Conservation (phyloP, 2,113 vertebrate genomes). For the Anoura caudifer region DNA sequence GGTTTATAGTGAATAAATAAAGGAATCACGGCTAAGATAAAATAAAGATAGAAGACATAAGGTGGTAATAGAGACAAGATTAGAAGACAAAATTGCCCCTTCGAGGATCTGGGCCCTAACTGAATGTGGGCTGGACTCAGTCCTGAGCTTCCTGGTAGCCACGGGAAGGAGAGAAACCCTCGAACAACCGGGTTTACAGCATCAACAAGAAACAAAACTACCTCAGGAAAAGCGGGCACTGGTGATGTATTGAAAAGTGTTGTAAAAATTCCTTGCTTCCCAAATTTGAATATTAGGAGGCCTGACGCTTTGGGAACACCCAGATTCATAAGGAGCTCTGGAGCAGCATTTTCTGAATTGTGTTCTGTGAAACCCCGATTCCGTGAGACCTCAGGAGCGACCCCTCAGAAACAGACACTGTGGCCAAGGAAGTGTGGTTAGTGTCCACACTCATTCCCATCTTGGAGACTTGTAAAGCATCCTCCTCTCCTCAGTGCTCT, state of each 20-base stretch:
- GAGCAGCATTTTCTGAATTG: not conserved
- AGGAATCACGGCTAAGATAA: not conserved
- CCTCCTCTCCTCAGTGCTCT: not conserved
- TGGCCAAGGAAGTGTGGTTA: fast-evolving
- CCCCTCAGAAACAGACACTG: not conserved
- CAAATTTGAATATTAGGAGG: not conserved
- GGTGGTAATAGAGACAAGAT: not conserved
- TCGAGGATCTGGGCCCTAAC: not conserved
- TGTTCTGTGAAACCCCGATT: not conserved
- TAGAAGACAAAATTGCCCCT: not conserved
- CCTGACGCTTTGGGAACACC: not conserved
- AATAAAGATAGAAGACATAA: not conserved
- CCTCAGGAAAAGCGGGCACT: not conserved
- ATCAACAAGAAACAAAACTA: not conserved
- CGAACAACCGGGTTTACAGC: not conserved
- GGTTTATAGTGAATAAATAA: not conserved
- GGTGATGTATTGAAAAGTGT: not conserved
- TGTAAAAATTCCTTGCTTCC: not conserved
- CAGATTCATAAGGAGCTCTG: not conserved
- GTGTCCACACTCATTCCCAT: fast-evolving
- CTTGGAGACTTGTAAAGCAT: not conserved
- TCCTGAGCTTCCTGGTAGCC: not conserved
- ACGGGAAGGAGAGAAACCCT: not conserved
- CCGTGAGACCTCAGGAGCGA: not conserved
- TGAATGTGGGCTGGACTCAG: not conserved